Base-by-base conservation (phyloP, 2,888 invertebrate genomes). In the Spisula solida region DNA sequence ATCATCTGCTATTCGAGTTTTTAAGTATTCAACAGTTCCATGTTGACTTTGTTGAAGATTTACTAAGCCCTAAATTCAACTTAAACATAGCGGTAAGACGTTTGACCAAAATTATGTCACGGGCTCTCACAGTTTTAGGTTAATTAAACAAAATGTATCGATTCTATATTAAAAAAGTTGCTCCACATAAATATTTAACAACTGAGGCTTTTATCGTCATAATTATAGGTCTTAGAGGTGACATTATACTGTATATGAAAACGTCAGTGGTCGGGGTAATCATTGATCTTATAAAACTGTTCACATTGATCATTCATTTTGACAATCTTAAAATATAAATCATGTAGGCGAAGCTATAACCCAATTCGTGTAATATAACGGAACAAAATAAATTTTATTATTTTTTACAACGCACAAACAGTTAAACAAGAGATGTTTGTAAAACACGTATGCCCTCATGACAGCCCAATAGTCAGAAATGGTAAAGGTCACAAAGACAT, bases 1-100 rank as follows among this genome's bases (percentile, higher is more conserved):
- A 85, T 85, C 41, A 60, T 56, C 25, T 47, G 47, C 80, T 85
- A 14, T 41, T 41, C 60, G 60, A 78, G 10, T 70, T 1, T 47
- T 55, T 20, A 48, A 25, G 48, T 70, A 82, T 47, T 48, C 1
- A 75, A 75, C 10, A 29, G 41, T 75, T 47, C 12, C 1, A 20
- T 75, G 66, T 86, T 75, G 82, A 82, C 41, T 41, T 55, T 25
- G 20, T 31, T 2, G 55, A 25, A 34, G 56, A 47, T 48, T 47
- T 60, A 66, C 66, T 47, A 47, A 34, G 29, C 34, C 34, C 20
- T 81, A 25, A 81, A 86, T 66, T 31, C 86, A 60, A 18, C 12
- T 48, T 31, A 86, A 86, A 86, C 48, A 86, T 10, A n/a, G 81
- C 25, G 48, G 10, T 86, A 86, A 86, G 82, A 55, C 47, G 25